Percentiles rank a stretch among this genome's conserved stretches.
phyloP scores from a whole-genome alignment of 64 coral and sea anemone species.

The Montipora foliosa region DNA sequence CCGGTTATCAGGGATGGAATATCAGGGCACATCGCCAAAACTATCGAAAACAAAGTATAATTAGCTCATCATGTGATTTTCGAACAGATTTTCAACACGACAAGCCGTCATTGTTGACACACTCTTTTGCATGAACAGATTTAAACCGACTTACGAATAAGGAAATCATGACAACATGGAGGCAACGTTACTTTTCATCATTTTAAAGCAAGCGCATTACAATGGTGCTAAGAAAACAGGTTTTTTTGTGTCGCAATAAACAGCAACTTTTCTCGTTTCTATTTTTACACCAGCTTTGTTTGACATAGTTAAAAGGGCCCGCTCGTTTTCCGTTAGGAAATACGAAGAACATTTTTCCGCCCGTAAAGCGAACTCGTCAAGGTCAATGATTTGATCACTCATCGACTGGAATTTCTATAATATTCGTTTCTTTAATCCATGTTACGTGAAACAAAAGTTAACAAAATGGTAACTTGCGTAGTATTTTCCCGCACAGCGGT shows the following conservation, averaged over 20 bases:
- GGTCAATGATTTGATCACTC: background rate
- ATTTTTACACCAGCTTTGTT: background rate
- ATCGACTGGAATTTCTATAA: background rate
- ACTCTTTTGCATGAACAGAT: background rate
- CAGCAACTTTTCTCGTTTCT: background rate
- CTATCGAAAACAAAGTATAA: background rate
- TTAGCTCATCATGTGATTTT: background rate
- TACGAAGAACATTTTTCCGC: background rate
- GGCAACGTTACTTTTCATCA: too few species aligned
- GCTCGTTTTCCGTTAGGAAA: constrained; percentile 17
- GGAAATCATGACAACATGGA: background rate
- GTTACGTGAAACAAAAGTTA: too few species aligned
- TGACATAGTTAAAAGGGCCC: background rate
- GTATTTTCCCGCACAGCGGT: too few species aligned
- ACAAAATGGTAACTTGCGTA: too few species aligned
- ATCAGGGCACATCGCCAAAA: background rate
- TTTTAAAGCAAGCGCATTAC: too few species aligned
- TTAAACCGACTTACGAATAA: background rate
- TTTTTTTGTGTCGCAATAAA: background rate
- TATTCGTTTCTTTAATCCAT: background rate
- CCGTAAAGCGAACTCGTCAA: background rate
- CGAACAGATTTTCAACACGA: constrained; percentile 10
- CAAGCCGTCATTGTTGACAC: background rate
- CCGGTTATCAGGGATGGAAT: background rate
- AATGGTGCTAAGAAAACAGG: background rate